Base-by-base conservation (phyloP, 2,888 invertebrate species). In the Erebia epiphron region DNA sequence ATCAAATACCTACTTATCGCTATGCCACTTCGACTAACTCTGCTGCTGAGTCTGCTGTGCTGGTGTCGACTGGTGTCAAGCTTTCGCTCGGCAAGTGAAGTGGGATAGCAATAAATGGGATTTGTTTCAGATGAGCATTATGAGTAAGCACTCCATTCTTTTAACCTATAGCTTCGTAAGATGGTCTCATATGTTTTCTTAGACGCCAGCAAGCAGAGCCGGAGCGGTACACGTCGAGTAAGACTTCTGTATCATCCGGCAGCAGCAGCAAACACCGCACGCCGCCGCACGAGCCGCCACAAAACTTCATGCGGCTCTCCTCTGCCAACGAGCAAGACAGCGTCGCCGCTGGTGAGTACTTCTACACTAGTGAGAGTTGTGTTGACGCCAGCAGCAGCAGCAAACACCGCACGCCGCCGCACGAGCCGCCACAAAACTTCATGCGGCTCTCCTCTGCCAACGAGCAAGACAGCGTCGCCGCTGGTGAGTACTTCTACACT, bases 201-300 rank as follows among this genome's bases (percentile, higher is more conserved):
- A 92, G 94, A 77, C 83, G 92, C 26, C 94, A 93, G 75, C 93
- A 93, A 77, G 93, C 93, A 0, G 94, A 94, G 73, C 93, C 93
- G 1, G 94, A 94, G 78, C 87, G 92, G 43, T 91, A 85, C 74
- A 84, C 89, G 9, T 87, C 89, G 0, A 89, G 91, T 78, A 93
- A 94, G 79, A 84, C 89, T 2, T 90, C 91, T 0, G 82, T 89
- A 49, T 91, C 91, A 26, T 87, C 88, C 0, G 87, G 89, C 73
- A 86, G 90, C 79, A 84, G 90, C 79, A 83, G 88, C 80, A 89
- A 89, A 77, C 90, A 87, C 63, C 85, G 89, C 74, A 78, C 86
- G 41, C 83, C 86, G 49, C 82, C 86, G 9, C 86, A 84, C 73
- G 90, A 89, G 70, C 80, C 88, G 1, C 88, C 82, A 1, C 90